Base-by-base conservation (phyloP, 2,797 vertebrate genomes). In the Antennarius maculatus region DNA sequence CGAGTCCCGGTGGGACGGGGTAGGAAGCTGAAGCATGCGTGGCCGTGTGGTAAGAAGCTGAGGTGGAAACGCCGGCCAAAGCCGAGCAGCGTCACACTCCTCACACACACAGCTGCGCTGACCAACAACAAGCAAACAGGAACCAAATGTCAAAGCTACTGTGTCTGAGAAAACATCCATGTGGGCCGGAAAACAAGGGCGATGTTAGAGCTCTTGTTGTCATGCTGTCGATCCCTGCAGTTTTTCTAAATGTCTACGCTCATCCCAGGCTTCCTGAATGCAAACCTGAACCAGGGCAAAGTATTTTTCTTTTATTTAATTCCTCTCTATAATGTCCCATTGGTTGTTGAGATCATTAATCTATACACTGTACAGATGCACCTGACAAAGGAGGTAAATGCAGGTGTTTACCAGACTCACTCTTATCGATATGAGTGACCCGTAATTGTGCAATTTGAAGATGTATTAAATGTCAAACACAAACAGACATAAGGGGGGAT, bases 1-100 rank as follows among this genome's bases (percentile, higher is more conserved):
- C 81, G 80, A 73, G 79, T 54, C 71, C 41, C 46, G 2, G 71
- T 52, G 55, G 69, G 79, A 82, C 4, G n/a, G 45, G 13, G 34
- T 75, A 57, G 54, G 74, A 10, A 77, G 48, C 41, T 64, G 51
- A 56, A 51, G 28, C 10, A 0, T 57, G 31, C 12, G 1, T 60
- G n/a, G 34, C 16, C 42, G 42, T 52, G 41, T 37, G 15, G 54
- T 13, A 29, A 46, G 43, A 61, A 17, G 63, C 12, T 43, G 18
- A 42, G 43, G 39, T 31, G 1, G 23, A 18, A 15, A 65, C 66
- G 66, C 16, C 46, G 65, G 55, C 73, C 79, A 86, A 76, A 29
- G 12, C 6, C 29, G 53, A 42, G 37, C 6, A 37, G 53, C 37
- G 37, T 39, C 9, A 39, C 7, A 39, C 37, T 39, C 37, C 37